Conservation (phyloP, 2,888 invertebrate genomes). For the Plebejus melissa region DNA sequence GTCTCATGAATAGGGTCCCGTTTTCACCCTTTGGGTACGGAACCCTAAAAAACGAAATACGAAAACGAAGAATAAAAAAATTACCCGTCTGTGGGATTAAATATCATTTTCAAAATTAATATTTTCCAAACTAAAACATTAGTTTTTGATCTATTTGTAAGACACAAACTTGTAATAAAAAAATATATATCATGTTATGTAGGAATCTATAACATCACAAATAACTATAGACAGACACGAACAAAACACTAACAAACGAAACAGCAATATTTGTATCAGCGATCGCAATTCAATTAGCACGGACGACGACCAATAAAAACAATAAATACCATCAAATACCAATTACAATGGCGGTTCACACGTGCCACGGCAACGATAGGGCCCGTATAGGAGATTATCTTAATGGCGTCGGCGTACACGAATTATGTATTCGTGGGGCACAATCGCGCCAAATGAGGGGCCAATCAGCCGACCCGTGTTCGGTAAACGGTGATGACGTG, state of each 20-base stretch:
- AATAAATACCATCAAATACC: slow-evolving; percentile 26
- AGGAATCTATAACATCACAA: no score
- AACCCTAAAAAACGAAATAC: no score
- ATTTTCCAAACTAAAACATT: no score
- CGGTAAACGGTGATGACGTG: slow-evolving; percentile 56
- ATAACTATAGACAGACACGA: neutral
- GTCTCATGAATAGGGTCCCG: no score
- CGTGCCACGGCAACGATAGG: slow-evolving; percentile 47
- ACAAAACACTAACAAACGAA: neutral
- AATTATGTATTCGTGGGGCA: slow-evolving; percentile 72
- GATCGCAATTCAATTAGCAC: slow-evolving; percentile 17
- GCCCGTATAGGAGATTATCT: slow-evolving; percentile 60
- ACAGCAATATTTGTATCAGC: neutral
- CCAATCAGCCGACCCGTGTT: slow-evolving; percentile 59
- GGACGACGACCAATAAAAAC: slow-evolving; percentile 13
- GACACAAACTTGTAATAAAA: no score
- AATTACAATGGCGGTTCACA: slow-evolving; percentile 30
- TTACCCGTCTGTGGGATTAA: no score
- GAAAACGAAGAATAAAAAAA: no score
- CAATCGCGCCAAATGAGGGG: slow-evolving; percentile 73
- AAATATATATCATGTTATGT: no score
- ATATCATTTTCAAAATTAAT: no score
- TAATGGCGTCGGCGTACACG: slow-evolving; percentile 59
- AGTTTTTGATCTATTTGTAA: no score
- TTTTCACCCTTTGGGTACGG: no score